Evolutionary conservation across 2,113 vertebrate genomes (phyloP).

Genomic region (Collichthys lucidus): DNA sequence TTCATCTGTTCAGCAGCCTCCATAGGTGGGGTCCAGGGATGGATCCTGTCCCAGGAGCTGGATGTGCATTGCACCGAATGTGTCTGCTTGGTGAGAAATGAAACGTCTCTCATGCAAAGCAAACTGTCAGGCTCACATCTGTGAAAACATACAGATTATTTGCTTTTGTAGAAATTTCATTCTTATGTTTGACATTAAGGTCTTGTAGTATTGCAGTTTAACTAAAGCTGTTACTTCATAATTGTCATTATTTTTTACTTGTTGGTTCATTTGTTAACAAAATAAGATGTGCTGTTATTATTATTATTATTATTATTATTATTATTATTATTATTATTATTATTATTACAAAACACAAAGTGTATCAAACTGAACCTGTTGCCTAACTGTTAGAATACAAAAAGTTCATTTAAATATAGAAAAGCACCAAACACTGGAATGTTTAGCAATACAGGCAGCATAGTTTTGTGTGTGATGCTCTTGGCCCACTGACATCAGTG

Average conservation of each 20-base stretch:
- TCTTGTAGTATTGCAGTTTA: not conserved
- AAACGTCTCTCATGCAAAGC: conserved; percentile 43
- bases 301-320: too few species aligned
- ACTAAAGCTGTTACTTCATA: not conserved
- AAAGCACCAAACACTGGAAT: too few species aligned
- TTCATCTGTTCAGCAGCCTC: conserved; percentile 49
- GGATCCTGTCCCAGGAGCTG: conserved; percentile 32
- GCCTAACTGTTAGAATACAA: too few species aligned
- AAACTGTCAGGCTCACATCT: conserved; percentile 53
- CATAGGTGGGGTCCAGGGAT: conserved; percentile 23
- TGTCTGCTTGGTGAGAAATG: conserved; percentile 33
- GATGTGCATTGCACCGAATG: not conserved
- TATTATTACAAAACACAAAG: not conserved
- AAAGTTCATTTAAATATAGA: too few species aligned
- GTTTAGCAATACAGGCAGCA: too few species aligned
- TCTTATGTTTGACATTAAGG: not conserved
- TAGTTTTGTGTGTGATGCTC: too few species aligned
- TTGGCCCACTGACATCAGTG: too few species aligned
- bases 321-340: too few species aligned
- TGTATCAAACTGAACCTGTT: too few species aligned
- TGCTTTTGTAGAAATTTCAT: conserved; percentile 13
- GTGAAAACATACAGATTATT: conserved; percentile 60
- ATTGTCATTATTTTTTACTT: not conserved
- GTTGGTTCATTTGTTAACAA: not conserved
- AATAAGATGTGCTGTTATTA: not conserved